A percentile compares a stretch with the other conserved stretches of the same genome.
Conservation (phyloP, 2,797 vertebrate genomes). For the Sebastes baramenuke region DNA sequence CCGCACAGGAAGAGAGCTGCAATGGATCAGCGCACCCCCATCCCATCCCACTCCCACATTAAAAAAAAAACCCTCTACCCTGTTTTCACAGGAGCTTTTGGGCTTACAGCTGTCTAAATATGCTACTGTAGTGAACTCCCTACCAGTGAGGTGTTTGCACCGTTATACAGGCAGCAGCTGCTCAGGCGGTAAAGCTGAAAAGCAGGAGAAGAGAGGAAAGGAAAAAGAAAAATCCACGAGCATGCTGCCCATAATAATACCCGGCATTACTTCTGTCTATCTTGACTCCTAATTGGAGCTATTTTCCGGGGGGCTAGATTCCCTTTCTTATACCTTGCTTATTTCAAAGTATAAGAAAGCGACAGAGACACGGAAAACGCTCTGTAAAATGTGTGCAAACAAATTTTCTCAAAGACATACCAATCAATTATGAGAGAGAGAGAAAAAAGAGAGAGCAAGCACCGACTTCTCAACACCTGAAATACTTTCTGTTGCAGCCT, state of each 20-base stretch:
- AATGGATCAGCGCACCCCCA: constrained; percentile 51
- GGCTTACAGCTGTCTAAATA: constrained; percentile 74
- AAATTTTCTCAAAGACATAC: background rate
- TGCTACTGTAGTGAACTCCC: constrained; percentile 68
- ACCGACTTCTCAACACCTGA: background rate
- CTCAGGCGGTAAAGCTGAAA: constrained; percentile 32
- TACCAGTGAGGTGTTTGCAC: constrained; percentile 38
- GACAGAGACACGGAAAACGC: background rate
- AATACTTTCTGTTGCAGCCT: background rate
- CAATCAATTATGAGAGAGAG: background rate
- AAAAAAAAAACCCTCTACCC: constrained; percentile 36
- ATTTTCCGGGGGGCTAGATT: background rate
- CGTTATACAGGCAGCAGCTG: constrained; percentile 23
- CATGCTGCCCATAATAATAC: background rate
- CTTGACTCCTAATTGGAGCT: background rate
- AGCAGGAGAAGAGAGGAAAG: constrained; percentile 2
- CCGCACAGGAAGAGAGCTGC: constrained; percentile 59
- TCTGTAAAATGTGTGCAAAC: background rate
- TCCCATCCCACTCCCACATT: constrained; percentile 44
- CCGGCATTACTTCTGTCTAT: background rate
- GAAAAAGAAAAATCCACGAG: background rate
- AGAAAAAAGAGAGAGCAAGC: background rate
- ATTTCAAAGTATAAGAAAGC: background rate
- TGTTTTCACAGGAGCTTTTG: constrained; percentile 60
- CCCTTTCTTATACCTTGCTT: background rate